phyloP scores from a whole-genome alignment of 2,797 vertebrate species.

The Cossypha polioptera region DNA sequence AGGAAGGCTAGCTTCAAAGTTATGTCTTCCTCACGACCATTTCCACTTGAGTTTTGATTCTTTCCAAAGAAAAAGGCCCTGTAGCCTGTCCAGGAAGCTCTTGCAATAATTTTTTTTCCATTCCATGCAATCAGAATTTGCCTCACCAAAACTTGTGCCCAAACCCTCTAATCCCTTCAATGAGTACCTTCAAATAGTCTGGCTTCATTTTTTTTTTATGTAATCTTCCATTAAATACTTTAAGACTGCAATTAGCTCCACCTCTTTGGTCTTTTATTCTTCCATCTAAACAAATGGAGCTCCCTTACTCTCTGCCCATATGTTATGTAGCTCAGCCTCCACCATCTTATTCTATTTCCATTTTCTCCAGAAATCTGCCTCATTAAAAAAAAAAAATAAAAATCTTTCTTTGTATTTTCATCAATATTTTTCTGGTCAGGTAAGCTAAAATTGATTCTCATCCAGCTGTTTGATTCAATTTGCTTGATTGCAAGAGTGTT shows the following conservation, averaged over 20 bases:
- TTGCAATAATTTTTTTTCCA: not conserved
- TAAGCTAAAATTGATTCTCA: not conserved
- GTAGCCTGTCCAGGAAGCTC: not conserved
- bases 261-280: not conserved
- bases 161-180: not conserved
- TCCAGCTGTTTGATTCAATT: not conserved
- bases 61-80: not conserved
- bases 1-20: not conserved
- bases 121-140: not conserved
- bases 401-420: not conserved
- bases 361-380: not conserved
- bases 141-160: not conserved
- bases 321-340: not conserved
- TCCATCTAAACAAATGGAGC: not conserved
- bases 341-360: not conserved
- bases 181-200: not conserved
- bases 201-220: not conserved
- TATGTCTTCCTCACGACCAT: not conserved
- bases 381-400: not conserved
- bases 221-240: not conserved
- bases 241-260: not conserved
- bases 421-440: not conserved
- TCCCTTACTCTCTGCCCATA: not conserved
- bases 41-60: not conserved
- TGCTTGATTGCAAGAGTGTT: not conserved